Conservation (phyloP, 2,797 vertebrate species). For the Novumbra hubbsi region DNA sequence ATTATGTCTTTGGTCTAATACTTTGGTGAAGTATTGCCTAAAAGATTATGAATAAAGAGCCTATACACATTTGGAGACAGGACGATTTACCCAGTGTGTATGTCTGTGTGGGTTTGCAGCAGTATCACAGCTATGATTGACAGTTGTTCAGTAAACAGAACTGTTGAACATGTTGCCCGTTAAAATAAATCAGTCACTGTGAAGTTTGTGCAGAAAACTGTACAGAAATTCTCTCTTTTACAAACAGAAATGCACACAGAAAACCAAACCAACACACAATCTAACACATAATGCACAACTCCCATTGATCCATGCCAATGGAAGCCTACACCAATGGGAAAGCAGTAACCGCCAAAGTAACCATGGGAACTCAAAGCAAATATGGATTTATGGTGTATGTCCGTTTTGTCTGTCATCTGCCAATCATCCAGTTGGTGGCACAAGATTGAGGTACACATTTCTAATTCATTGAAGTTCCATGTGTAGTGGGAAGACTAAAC, state of each 20-base stretch:
- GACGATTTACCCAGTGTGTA: slow-evolving; percentile 29
- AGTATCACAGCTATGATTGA: slow-evolving; percentile 51
- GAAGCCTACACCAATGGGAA: background rate
- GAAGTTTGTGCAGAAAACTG: slow-evolving; percentile 7
- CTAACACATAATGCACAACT: background rate
- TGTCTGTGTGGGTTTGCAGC: background rate
- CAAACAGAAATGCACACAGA: slow-evolving; percentile 4
- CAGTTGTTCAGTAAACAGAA: slow-evolving; percentile 23
- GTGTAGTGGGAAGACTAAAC: background rate
- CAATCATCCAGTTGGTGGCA: slow-evolving; percentile 6
- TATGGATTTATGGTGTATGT: slow-evolving; percentile 51
- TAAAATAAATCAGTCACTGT: slow-evolving; percentile 48
- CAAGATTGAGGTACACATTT: slow-evolving; percentile 14
- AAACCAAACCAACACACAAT: background rate
- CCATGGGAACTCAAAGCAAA: slow-evolving; percentile 66
- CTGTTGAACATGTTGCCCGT: slow-evolving; percentile 55
- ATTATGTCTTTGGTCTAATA: too few species aligned
- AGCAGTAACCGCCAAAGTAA: background rate
- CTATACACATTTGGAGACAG: too few species aligned
- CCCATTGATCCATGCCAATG: slow-evolving; percentile 36
- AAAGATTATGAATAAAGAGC: too few species aligned
- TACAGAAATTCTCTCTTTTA: slow-evolving; percentile 24
- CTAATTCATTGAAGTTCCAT: slow-evolving; percentile 1
- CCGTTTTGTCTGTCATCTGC: slow-evolving; percentile 1
- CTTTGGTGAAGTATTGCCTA: too few species aligned